Base-by-base conservation (phyloP, 2,888 invertebrate genomes). In the Nomada lathburiana region DNA sequence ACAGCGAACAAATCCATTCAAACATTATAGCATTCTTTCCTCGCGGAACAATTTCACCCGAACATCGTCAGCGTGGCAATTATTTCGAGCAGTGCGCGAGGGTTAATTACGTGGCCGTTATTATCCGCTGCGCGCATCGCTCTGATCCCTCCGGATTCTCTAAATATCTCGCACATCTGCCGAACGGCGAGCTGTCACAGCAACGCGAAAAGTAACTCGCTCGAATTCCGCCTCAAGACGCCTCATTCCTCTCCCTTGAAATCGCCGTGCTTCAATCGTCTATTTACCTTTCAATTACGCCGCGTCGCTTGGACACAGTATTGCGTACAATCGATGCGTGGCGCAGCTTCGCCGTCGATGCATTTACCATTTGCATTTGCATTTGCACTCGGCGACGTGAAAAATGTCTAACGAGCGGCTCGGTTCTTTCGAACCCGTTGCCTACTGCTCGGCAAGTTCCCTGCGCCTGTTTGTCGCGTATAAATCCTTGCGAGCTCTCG, bases 341-440 rank as follows among this genome's bases (percentile, higher is more conserved):
- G n/a, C 59, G 20, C 52, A 42, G 60, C 23, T 29, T 29, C 16
- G 20, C 42, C 23, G 64, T 73, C 57, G 57, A 16, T 47, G 47
- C 47, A 47, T 47, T 36, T 7, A 7, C 36, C 36, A 47, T 47
- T 36, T 36, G 11, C 47, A 18, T 20, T 59, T 11, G 3, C 47
- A 55, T 69, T 62, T 62, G 26, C 73, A 73, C 73, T 52, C 64
- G 44, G 36, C 64, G 52, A 67, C 60, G 60, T 29, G 74, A 67
- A 23, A 60, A 55, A 74, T 53, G 53, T 44, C 52, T 75, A 16
- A 18, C 59, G 16, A 53, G 16, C 10, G 10, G 10, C 20, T 44
- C 16, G 60, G 18, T 23, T 44, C 50, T 44, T 62, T 74, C 23
- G 47, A 36, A 47, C 16, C 44, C 36, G 20, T 77, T 59, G 44